A percentile compares a stretch with the other conserved stretches of the same genome.
These are phyloP conservation scores for Hiodon tergisus DNA, from an alignment of 2,113 vertebrate genomes.

Conservation along the genomic window DNA sequence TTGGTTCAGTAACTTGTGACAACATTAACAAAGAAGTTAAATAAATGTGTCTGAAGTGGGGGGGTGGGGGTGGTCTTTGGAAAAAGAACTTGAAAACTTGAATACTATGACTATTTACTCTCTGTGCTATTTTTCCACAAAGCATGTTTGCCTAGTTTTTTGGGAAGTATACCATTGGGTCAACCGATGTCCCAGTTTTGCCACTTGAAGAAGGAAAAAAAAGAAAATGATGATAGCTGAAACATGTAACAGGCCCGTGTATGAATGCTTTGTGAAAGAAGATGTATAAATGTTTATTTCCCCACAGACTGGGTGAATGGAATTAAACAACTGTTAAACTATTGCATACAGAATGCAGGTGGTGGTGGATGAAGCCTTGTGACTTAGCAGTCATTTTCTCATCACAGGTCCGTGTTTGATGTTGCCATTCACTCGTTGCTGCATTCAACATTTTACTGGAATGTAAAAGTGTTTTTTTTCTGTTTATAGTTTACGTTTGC, in stretches of 20 bases:
- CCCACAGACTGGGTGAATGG: not conserved
- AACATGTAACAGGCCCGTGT: not conserved
- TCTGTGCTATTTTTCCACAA: not conserved
- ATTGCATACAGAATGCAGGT: not conserved
- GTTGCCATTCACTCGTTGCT: conserved; percentile 27
- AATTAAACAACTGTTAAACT: not conserved
- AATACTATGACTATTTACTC: not conserved
- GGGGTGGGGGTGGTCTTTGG: not conserved
- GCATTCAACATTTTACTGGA: conserved; percentile 54
- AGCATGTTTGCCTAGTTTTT: conserved; percentile 1
- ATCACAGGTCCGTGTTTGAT: conserved; percentile 38
- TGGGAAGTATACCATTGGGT: not conserved
- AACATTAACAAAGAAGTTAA: not conserved
- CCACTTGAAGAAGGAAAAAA: not conserved
- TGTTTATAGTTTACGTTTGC: conserved; percentile 27
- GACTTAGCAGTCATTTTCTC: conserved; percentile 39
- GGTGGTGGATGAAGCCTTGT: conserved; percentile 16
- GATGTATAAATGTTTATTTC: conserved; percentile 2
- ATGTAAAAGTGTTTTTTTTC: conserved; percentile 46
- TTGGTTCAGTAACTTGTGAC: not conserved
- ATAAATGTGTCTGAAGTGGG: not conserved
- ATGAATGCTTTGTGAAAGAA: conserved; percentile 16
- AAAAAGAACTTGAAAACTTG: not conserved
- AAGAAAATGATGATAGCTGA: not conserved
- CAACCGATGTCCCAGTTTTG: not conserved